Percentiles rank a stretch among this genome's conserved stretches.
phyloP scores from a whole-genome alignment of 2,888 invertebrate species.

The Heliothis peltigera region DNA sequence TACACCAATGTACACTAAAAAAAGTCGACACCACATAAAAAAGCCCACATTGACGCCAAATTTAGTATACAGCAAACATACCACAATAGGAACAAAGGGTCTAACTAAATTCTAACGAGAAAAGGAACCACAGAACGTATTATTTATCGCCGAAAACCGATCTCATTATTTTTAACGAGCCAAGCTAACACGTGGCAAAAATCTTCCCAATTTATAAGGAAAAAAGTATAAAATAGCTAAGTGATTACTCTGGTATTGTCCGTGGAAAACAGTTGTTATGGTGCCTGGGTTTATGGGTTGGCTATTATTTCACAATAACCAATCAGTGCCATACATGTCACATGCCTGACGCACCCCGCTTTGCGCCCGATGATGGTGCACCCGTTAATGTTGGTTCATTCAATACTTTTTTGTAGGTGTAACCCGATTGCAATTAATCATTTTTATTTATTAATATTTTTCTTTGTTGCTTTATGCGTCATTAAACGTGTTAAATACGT shows the following conservation, averaged over 20 bases:
- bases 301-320: slow-evolving; percentile 87
- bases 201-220: slow-evolving; percentile 82
- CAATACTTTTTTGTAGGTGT: slow-evolving; percentile 35
- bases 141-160: slow-evolving; percentile 78
- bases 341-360: slow-evolving; percentile 80
- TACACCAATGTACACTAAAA: slow-evolving; percentile 34
- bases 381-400: slow-evolving; percentile 61
- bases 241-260: slow-evolving; percentile 73
- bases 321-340: slow-evolving; percentile 86
- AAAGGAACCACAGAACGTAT: slow-evolving; percentile 69
- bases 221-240: slow-evolving; percentile 73
- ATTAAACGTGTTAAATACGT: background rate
- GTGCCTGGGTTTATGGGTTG: slow-evolving; percentile 70
- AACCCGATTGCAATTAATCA: slow-evolving; percentile 17
- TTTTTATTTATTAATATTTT: background rate
- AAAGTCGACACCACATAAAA: slow-evolving; percentile 38
- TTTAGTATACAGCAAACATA: slow-evolving; percentile 53
- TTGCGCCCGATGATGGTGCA: slow-evolving; percentile 60
- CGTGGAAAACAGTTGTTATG: slow-evolving; percentile 61
- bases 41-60: slow-evolving; percentile 50
- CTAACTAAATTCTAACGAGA: slow-evolving; percentile 65
- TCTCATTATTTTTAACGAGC: slow-evolving; percentile 88
- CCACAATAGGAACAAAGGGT: slow-evolving; percentile 52
- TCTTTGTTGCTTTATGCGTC: background rate
- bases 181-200: slow-evolving; percentile 77